Evolutionary conservation across 2,888 invertebrate genomes (phyloP), one percentile per base, ranked within the genome.

Genomic region (Neoascia interrupta): DNA sequence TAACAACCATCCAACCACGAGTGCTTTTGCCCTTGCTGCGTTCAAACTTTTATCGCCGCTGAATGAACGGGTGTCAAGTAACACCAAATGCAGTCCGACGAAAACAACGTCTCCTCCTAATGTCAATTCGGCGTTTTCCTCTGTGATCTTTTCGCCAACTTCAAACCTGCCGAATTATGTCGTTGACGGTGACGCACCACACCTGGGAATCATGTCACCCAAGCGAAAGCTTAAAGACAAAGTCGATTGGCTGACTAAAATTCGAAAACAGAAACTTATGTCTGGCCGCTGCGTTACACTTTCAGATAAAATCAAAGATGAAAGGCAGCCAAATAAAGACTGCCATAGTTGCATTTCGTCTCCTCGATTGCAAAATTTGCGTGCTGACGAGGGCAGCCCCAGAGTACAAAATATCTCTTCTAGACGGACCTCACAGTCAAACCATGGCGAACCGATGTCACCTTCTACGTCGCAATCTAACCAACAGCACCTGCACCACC

Each of bases 111-210:
- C 86, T 1, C 64, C 82, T 1, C 82, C 84, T 2, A 82, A 83
- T 5, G 82, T 84, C 4, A 53, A 6, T 5, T 58, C 73, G 2
- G 10, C 49, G 2, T 64, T 81, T 81, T 56, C 72, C 58, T 86
- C 81, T 74, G 87, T 81, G 76, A 87, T 82, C 84, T 89, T 89
- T 47, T 92, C 94, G 1, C 94, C 94, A 0, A 94, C 94, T 0
- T 90, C 91, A 11, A 92, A 95, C 85, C 86, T 96, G 73, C 96
- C 96, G 0, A 93, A 96, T 88, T 96, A 91, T 83, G 94, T 94
- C 0, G 82, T 93, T 10, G 92, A 93, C 82, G 95, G 95, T 0
- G 92, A 92, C 31, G 95, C 95, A 0, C 95, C 95, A 0, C 95
- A 95, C 86, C 85, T 94, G 54, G 88, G 91, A 34, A 84, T 87